Base-by-base conservation (phyloP, 2,888 invertebrate species). In the Epinotia brunnichana region DNA sequence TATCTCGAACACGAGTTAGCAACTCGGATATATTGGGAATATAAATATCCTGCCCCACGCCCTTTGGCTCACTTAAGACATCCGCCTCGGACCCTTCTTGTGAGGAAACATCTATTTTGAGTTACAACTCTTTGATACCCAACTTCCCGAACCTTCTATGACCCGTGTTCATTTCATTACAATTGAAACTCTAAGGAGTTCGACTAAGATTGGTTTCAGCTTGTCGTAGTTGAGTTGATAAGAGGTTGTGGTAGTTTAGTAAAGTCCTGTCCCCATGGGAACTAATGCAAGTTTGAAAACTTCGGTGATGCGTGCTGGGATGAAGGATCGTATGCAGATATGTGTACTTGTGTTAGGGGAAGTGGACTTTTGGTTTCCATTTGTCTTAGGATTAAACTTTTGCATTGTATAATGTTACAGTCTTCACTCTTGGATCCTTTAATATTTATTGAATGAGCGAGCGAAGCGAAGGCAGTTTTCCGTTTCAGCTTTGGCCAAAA, bases 51-150 rank as follows among this genome's bases (percentile, higher is more conserved):
- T 82, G 79, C 71, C 77, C 76, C 81, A 76, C 86, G 87, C 88
- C 89, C 89, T 88, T 90, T 87, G 83, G 80, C 84, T 84, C 89
- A 91, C 91, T 91, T 89, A 89, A 90, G 88, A 89, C 82, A 88
- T 91, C 90, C 90, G 87, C 78, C 75, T 76, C 80, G 82, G 85
- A 85, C 88, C 89, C 89, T 83, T 77, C 77, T 75, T 76, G 78
- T 75, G 76, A 77, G 79, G 80, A 82, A 83, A 85, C 82, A 82
- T 82, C 81, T 81, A 83, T 83, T 83, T 82, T 79, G 82, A 77
- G 76, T 77, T 78, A 78, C 78, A 76, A 74, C 74, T 71, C 71
- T 74, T 72, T 63, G 77, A 35, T 62, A 24, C 11, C 21, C 35
- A 62, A 51, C 56, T 44, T 72, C 11, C 24, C 17, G 5, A 51